These are phyloP conservation scores for Mormyrus hasselquistii DNA, from an alignment of 2,797 vertebrate genomes.

Conservation along the genomic window DNA sequence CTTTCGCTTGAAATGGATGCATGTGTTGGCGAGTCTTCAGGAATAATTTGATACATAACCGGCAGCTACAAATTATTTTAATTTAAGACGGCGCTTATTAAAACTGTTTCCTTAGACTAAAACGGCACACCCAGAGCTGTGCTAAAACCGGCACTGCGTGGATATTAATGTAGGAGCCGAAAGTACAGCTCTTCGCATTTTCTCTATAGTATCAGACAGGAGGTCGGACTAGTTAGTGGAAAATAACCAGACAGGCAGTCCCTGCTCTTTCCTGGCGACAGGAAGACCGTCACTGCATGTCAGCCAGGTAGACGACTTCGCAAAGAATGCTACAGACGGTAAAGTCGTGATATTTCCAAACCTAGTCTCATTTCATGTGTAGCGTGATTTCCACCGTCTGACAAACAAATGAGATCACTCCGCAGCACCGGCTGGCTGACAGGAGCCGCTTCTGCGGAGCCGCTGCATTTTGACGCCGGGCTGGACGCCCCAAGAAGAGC, in stretches of 20 bases:
- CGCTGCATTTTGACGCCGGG: not conserved
- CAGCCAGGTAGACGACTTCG: not conserved
- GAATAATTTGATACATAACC: not conserved
- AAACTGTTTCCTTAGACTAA: not conserved
- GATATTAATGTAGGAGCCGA: not conserved
- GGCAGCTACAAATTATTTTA: not conserved
- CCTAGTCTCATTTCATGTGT: not conserved
- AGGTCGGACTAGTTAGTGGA: not conserved
- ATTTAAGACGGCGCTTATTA: not conserved
- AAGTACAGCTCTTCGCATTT: not conserved
- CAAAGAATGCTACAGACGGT: not conserved
- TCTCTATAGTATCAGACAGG: not conserved
- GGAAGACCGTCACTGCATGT: not conserved
- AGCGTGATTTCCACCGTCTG: not conserved
- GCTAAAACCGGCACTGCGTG: not conserved
- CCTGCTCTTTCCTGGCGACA: not conserved
- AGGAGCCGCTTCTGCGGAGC: not conserved
- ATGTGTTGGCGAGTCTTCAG: not conserved
- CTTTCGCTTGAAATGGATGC: not conserved
- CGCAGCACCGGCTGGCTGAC: not conserved
- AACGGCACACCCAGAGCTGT: not conserved
- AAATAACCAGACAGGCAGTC: not conserved
- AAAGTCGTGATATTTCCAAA: not conserved
- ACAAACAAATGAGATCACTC: not conserved
- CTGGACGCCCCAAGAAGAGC: not conserved